Base-by-base conservation (phyloP, 92 coral and sea anemone species). In the Actinostola sp. region DNA sequence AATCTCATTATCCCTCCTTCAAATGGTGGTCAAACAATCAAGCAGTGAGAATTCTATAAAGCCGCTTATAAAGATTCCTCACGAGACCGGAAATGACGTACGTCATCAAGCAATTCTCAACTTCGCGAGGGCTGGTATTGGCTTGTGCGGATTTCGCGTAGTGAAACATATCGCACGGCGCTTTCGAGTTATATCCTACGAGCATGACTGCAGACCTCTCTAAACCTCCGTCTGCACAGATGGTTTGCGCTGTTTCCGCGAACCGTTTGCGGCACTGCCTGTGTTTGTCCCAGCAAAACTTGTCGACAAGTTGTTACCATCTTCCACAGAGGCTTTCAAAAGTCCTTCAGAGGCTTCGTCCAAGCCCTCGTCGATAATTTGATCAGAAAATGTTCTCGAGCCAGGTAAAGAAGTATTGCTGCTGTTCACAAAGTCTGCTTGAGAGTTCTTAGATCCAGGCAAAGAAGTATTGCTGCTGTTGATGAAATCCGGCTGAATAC, bases 381-480 rank as follows among this genome's bases (percentile, higher is more conserved):
- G 60, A 53, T 19, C 11, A 59, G 41, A n/a, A 34, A 61, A 35
- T 20, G 38, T 35, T 42, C 48, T 29, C 1, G 42, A 36, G 11
- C 42, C 42, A 36, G 42, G n/a, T n/a, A n/a, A n/a, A n/a, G n/a
- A n/a, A n/a, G n/a, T n/a, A n/a, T n/a, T n/a, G n/a, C n/a, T n/a
- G n/a, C n/a, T n/a, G n/a, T n/a, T n/a, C n/a, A n/a, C 21, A 2
- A 57, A 27, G 29, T 57, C 39, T 29, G 7, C 32, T 17, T 26
- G 36, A n/a, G 63, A 57, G n/a, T 30, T 26, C 20, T 5, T 27
- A 4, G 75, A 70, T 32, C 75, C 75, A 5, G 64, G 56, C 52
- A 70, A 53, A 26, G 63, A 70, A 13, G 59, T 35, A 32, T 70
- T 70, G 31, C 75, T 70, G 32, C 75, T 70, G 28, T 70, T 70